These are phyloP conservation scores for Homalodisca vitripennis DNA, from an alignment of 1,140 invertebrate species.

Conservation along the genomic window DNA sequence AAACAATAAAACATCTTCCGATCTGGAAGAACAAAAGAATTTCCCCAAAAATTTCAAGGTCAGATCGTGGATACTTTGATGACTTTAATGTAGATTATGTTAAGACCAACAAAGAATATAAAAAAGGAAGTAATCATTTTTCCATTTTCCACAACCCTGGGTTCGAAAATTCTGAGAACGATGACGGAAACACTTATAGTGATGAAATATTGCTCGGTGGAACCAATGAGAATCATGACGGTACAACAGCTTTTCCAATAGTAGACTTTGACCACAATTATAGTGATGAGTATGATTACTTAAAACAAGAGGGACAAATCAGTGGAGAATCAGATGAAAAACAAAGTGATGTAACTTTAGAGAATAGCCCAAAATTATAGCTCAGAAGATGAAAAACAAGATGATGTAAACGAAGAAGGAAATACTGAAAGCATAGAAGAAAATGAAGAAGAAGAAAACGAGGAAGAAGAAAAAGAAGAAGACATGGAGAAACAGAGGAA, in stretches of 20 bases:
- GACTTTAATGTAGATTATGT: no score
- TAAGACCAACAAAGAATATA: no score
- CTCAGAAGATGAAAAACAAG: not conserved
- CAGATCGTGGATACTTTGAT: no score
- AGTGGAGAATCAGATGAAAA: not conserved
- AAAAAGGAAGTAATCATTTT: no score
- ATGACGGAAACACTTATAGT: no score
- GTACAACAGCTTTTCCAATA: not conserved
- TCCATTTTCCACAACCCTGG: no score
- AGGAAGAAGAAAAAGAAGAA: constrained; percentile 10
- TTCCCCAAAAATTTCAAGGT: no score
- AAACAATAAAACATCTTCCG: no score
- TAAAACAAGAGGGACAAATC: not conserved
- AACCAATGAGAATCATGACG: no score
- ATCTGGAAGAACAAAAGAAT: no score
- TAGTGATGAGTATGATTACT: constrained; percentile 6
- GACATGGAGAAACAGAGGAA: constrained; percentile 24
- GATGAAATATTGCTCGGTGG: no score
- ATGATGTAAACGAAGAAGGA: not conserved
- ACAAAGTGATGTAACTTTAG: not conserved
- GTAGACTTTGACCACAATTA: not conserved
- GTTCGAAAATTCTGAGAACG: no score
- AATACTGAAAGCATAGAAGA: not conserved
- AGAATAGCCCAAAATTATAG: not conserved
- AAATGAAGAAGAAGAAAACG: constrained; percentile 23